Conservation (phyloP, 1,140 invertebrate species). For the Planococcus citri region DNA sequence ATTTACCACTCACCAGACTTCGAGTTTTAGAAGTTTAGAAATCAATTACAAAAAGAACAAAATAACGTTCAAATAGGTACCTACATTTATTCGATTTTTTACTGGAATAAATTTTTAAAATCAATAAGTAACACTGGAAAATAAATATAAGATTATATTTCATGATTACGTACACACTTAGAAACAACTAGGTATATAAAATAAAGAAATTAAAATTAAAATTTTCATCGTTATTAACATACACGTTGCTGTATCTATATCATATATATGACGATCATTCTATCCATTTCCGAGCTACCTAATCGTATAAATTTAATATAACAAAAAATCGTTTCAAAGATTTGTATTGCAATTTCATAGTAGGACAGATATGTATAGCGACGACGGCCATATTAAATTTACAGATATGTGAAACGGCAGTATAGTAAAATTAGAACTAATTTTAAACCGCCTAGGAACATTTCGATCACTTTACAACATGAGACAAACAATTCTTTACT, state of each 20-base stretch:
- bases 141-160: background rate
- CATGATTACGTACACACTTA: background rate
- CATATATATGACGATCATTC: background rate
- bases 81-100: no score
- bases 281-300: background rate
- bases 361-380: background rate
- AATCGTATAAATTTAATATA: background rate
- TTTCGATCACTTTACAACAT: background rate
- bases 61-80: no score
- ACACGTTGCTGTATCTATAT: background rate
- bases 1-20: no score
- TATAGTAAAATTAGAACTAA: background rate
- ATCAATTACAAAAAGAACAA: no score
- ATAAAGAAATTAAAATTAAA: background rate
- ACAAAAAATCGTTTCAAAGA: background rate
- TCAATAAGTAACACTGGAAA: background rate
- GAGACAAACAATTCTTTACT: no score
- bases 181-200: background rate
- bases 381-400: background rate
- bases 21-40: no score
- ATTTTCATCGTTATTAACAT: background rate
- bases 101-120: no score
- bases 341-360: background rate
- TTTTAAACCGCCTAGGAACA: background rate
- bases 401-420: constrained; percentile 1